Base-by-base conservation (phyloP, 1,140 invertebrate genomes). In the Aphelenchoides besseyi region DNA sequence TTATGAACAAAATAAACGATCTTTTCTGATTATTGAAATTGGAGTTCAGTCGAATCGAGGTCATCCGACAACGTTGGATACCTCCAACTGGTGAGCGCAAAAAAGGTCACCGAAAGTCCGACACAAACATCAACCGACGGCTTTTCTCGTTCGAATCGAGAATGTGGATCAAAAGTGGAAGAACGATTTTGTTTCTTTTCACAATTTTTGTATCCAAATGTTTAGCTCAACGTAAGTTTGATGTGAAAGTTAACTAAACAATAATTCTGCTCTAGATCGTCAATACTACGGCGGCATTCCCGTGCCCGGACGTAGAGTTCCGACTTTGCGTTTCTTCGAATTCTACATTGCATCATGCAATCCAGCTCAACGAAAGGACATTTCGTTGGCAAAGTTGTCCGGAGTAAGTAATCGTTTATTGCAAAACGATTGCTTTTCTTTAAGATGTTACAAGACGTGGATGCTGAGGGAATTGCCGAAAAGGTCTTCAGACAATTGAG, bases 321-420 rank as follows among this genome's bases (percentile, higher is more conserved):
- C 79, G 28, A 69, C 81, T n/a, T 54, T 83, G 16, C 68, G 73
- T n/a, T 70, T 62, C n/a, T 81, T 80, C 28, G 72, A 80, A 63
- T 69, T 73, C 29, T 80, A 78, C 53, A 23, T 75, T n/a, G 59
- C 37, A 18, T 78, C 81, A 12, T 79, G 78, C 36, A 48, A 57
- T 16, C 41, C 71, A 16, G n/a, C 61, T 16, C 16, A 74, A 69
- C n/a, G 63, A 26, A 63, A 33, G 53, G 12, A 62, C 3, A 28
- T 55, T 61, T 62, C 72, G 1, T 53, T 68, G 9, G 59, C n/a
- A 23, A 18, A 70, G 69, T 18, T 70, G 12, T 18, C 30, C 12
- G 30, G 12, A 12, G 63, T 37, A 53, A 66, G 63, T 66, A 23
- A 23, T 66, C 30, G 30, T 36, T 29, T 36, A 1, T 66, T 66